Conservation (phyloP, 2,888 invertebrate genomes). For the Linyphia triangularis region DNA sequence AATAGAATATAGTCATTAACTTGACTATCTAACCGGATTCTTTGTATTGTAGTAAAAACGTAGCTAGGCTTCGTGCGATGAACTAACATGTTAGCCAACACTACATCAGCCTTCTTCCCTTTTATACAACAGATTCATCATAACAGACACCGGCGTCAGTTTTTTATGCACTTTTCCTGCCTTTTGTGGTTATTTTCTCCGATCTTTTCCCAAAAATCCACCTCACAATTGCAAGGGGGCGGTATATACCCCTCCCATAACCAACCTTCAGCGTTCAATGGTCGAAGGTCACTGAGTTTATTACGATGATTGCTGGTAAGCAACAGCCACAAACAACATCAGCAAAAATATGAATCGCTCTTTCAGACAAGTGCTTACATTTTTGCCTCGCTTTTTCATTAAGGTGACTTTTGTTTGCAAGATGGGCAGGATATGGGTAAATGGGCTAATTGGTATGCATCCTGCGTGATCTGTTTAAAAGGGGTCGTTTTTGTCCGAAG, state of each 20-base stretch:
- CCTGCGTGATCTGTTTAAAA: slow-evolving; percentile 30
- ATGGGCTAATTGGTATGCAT: slow-evolving; percentile 68
- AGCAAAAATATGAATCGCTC: slow-evolving; percentile 1
- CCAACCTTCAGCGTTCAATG: slow-evolving; percentile 21
- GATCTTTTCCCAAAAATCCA: background rate
- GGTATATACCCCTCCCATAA: too few species aligned
- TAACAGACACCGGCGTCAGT: slow-evolving; percentile 17
- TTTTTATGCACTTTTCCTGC: slow-evolving; percentile 5
- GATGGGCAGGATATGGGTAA: slow-evolving; percentile 56
- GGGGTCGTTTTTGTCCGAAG: background rate
- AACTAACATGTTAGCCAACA: slow-evolving; percentile 35
- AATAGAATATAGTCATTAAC: too few species aligned
- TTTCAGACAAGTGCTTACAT: background rate
- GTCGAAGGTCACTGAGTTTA: slow-evolving; percentile 46
- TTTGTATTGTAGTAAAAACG: too few species aligned
- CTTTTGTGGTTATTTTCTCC: background rate
- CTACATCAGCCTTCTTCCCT: background rate
- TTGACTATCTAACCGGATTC: too few species aligned
- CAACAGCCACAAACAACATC: too few species aligned
- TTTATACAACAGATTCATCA: background rate
- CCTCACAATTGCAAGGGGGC: background rate
- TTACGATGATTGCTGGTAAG: slow-evolving; percentile 33
- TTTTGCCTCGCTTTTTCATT: slow-evolving; percentile 4
- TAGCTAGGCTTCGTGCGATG: slow-evolving; percentile 27
- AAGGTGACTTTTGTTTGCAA: background rate